Evolutionary conservation across 2,113 vertebrate genomes (phyloP).

Genomic region (Tiliqua scincoides): DNA sequence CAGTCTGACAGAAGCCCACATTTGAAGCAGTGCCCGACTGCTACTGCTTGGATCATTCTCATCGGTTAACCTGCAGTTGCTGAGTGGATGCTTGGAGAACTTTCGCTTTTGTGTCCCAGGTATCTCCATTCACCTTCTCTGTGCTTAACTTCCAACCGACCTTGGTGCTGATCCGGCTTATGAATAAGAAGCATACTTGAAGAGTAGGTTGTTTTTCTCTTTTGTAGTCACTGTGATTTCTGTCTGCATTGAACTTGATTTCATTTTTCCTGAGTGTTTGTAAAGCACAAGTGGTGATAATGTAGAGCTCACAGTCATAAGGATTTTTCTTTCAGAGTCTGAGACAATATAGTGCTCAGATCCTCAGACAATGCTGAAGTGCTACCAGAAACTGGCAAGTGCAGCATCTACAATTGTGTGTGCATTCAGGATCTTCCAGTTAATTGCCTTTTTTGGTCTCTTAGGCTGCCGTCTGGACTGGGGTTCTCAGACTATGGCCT

Average conservation of each 20-base stretch:
- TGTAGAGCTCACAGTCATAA: slow-evolving; percentile 15
- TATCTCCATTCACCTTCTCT: background rate
- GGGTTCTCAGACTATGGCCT: no score
- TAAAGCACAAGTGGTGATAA: slow-evolving; percentile 7
- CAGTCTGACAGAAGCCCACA: no score
- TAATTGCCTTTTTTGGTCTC: no score
- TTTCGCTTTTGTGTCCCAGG: background rate
- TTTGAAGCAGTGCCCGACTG: no score
- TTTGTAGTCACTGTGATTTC: slow-evolving; percentile 17
- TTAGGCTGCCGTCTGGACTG: no score
- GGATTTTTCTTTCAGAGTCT: background rate
- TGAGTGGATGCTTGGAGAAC: background rate
- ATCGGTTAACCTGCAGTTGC: background rate
- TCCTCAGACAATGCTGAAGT: background rate
- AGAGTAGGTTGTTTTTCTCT: slow-evolving; percentile 30
- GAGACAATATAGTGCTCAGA: background rate
- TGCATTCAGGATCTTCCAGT: background rate
- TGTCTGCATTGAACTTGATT: background rate
- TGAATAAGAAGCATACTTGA: slow-evolving; percentile 28
- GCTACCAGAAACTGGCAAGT: background rate
- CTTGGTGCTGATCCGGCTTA: background rate
- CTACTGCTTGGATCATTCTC: background rate
- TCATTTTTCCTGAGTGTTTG: slow-evolving; percentile 27
- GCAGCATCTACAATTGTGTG: background rate
- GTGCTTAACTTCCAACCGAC: background rate